These are phyloP conservation scores for Etheostoma perlongum DNA, from an alignment of 2,797 vertebrate genomes.

Conservation along the genomic window DNA sequence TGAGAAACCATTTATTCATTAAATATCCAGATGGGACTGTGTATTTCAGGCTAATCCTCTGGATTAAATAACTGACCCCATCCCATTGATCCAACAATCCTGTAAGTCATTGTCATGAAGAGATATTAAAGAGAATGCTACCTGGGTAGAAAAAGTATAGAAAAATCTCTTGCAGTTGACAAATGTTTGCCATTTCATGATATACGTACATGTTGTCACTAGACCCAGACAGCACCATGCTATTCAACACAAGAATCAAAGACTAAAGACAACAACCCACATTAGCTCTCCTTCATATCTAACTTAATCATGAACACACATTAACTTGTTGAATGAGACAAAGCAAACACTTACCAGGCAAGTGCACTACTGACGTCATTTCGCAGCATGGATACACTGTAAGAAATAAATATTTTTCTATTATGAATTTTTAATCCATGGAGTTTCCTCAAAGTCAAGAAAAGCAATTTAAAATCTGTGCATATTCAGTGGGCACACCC, in stretches of 20 bases:
- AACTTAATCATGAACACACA: no score
- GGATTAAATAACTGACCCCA: slow-evolving; percentile 22
- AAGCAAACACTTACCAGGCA: no score
- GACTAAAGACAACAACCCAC: no score
- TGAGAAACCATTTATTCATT: slow-evolving; percentile 7
- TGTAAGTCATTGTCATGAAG: slow-evolving; percentile 1
- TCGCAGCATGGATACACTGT: no score
- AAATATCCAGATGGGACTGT: neutral
- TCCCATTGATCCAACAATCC: slow-evolving; percentile 12
- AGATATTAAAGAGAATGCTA: neutral
- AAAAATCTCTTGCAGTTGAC: neutral
- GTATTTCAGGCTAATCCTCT: neutral
- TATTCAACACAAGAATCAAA: neutral
- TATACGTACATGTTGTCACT: no score
- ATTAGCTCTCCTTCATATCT: no score
- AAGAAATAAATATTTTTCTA: no score
- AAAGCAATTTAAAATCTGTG: no score
- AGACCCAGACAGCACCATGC: neutral
- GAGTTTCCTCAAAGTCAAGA: no score
- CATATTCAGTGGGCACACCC: no score
- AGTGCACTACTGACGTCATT: neutral
- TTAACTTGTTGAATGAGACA: neutral
- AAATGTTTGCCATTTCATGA: neutral
- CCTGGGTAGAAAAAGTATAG: neutral
- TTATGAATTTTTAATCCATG: no score